Conservation (phyloP, 2,888 invertebrate genomes). For the Apamea sordens region DNA sequence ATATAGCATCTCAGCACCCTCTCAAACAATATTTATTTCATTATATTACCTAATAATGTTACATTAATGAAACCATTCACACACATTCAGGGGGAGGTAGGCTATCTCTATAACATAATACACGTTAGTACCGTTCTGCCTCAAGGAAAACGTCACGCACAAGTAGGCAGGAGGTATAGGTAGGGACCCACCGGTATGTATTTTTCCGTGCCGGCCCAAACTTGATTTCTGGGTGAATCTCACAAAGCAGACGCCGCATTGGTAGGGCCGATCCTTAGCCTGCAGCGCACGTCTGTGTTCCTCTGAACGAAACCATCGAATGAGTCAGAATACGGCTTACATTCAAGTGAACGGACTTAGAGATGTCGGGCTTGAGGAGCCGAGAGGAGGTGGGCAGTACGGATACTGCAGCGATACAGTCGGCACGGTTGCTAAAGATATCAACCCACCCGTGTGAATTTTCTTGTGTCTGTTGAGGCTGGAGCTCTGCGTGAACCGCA, state of each 20-base stretch:
- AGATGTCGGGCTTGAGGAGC: slow-evolving; percentile 69
- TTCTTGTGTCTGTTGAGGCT: slow-evolving; percentile 93
- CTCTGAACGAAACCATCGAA: slow-evolving; percentile 86
- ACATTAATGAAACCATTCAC: slow-evolving; percentile 81
- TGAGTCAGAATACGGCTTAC: slow-evolving; percentile 76
- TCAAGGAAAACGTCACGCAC: slow-evolving; percentile 83
- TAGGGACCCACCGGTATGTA: slow-evolving; percentile 90
- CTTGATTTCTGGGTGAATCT: slow-evolving; percentile 93
- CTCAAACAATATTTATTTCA: slow-evolving; percentile 80
- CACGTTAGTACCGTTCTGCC: slow-evolving; percentile 84
- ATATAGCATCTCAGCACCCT: slow-evolving; percentile 87
- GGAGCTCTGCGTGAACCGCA: slow-evolving; percentile 93
- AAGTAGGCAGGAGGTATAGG: slow-evolving; percentile 79
- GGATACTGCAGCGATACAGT: slow-evolving; percentile 69
- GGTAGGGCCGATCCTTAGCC: slow-evolving; percentile 90
- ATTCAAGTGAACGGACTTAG: slow-evolving; percentile 65
- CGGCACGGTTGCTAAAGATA: slow-evolving; percentile 77
- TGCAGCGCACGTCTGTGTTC: slow-evolving; percentile 87
- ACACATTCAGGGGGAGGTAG: slow-evolving; percentile 89
- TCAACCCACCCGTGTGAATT: slow-evolving; percentile 91
- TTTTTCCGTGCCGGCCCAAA: slow-evolving; percentile 92
- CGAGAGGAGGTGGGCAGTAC: slow-evolving; percentile 63
- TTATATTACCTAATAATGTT: slow-evolving; percentile 77
- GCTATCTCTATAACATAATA: slow-evolving; percentile 73
- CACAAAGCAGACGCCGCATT: slow-evolving; percentile 92